A percentile compares a stretch with the other conserved stretches of the same genome.
Conservation (phyloP, 2,797 vertebrate species). For the Sphenodon punctatus region DNA sequence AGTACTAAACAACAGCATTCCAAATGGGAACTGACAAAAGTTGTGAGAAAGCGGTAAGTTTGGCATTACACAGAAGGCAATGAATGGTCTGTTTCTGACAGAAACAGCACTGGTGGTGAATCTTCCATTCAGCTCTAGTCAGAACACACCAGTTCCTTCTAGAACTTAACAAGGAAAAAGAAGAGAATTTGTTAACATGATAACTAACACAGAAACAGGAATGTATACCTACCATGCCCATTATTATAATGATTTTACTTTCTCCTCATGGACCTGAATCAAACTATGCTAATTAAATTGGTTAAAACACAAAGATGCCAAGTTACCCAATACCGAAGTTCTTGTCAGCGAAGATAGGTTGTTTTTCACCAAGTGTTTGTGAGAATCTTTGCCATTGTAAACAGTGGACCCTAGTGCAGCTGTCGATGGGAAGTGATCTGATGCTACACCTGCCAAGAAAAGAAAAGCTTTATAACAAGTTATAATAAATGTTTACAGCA, state of each 20-base stretch:
- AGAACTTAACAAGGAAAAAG: not conserved
- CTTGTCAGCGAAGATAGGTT: constrained; percentile 55
- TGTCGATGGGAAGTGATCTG: constrained; percentile 54
- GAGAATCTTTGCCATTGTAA: constrained; percentile 76
- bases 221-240: fast-evolving
- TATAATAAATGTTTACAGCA: not conserved
- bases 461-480: too few species aligned
- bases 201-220: not conserved
- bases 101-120: too few species aligned
- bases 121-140: too few species aligned
- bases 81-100: too few species aligned
- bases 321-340: constrained; percentile 72
- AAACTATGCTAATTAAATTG: not conserved
- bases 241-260: not conserved
- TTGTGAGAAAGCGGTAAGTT: too few species aligned
- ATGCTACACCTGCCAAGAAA: constrained; percentile 39
- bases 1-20: too few species aligned
- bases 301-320: not conserved
- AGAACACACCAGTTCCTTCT: fast-evolving
- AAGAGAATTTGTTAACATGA: not conserved
- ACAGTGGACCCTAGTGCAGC: constrained; percentile 16
- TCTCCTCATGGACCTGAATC: not conserved
- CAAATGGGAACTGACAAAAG: too few species aligned
- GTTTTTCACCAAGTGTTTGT: constrained; percentile 68
- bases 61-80: too few species aligned